Conservation (phyloP, 2,797 vertebrate species). For the Lagocephalus sceleratus region DNA sequence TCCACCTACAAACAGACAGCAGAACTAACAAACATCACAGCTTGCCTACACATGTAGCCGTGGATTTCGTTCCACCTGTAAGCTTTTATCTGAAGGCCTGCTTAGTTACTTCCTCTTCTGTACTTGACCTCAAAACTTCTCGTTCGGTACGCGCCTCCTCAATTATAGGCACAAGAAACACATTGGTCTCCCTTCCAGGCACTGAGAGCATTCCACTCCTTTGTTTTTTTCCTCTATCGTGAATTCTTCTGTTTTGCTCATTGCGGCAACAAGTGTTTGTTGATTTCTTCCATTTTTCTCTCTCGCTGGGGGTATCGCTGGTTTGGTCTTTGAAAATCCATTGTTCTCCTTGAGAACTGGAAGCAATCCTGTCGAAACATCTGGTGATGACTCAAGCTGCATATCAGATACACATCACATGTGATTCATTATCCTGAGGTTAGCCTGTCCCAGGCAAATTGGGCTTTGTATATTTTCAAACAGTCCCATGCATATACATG, state of each 20-base stretch:
- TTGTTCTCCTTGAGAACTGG: constrained; percentile 57
- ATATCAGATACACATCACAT: constrained; percentile 77
- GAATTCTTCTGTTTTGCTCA: constrained; percentile 41
- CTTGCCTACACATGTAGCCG: constrained; percentile 65
- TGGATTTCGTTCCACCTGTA: constrained; percentile 70
- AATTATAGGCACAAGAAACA: constrained; percentile 64
- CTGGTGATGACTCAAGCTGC: constrained; percentile 76
- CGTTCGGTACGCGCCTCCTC: constrained; percentile 64
- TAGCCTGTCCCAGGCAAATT: constrained; percentile 70
- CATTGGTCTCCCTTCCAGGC: constrained; percentile 52
- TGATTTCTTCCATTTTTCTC: constrained; percentile 47
- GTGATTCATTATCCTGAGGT: constrained; percentile 77
- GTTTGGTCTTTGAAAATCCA: constrained; percentile 55
- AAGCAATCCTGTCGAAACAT: constrained; percentile 71
- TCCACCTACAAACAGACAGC: constrained; percentile 69
- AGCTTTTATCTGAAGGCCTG: constrained; percentile 71
- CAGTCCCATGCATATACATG: constrained; percentile 76
- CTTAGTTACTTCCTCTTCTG: constrained; percentile 69
- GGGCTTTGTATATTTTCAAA: constrained; percentile 78
- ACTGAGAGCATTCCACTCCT: constrained; percentile 22
- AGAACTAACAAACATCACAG: constrained; percentile 68
- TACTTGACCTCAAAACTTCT: constrained; percentile 73
- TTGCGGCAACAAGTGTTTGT: constrained; percentile 54
- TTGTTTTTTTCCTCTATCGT: constrained; percentile 20
- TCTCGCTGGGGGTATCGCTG: constrained; percentile 30